Evolutionary conservation across 1,140 invertebrate species (phyloP).

Genomic region (Musca vetustissima): DNA sequence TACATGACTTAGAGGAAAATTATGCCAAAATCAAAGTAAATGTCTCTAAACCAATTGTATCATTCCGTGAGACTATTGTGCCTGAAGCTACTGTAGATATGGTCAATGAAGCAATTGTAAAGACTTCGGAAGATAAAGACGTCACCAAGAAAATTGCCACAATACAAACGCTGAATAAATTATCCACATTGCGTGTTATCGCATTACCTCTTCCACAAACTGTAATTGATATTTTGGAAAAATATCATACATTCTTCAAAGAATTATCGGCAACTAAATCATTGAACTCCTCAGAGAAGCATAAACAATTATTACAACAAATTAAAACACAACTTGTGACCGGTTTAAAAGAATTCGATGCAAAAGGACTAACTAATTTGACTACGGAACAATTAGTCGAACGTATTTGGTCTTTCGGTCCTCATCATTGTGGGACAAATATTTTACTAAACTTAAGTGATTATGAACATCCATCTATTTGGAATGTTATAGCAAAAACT

Average conservation of each 20-base stretch:
- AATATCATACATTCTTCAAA: slow-evolving; percentile 61
- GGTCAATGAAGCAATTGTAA: slow-evolving; percentile 84
- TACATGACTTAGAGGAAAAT: slow-evolving; percentile 78
- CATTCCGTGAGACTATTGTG: slow-evolving; percentile 93
- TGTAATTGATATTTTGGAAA: slow-evolving; percentile 67
- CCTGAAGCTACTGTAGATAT: slow-evolving; percentile 81
- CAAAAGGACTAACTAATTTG: slow-evolving; percentile 35
- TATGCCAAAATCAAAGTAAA: slow-evolving; percentile 88
- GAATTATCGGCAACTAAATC: slow-evolving; percentile 38
- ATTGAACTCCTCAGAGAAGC: slow-evolving; percentile 45
- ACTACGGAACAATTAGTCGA: slow-evolving; percentile 57
- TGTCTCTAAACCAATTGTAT: slow-evolving; percentile 93
- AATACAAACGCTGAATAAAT: slow-evolving; percentile 71
- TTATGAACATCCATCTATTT: slow-evolving; percentile 55
- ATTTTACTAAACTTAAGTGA: slow-evolving; percentile 77
- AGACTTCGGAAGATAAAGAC: slow-evolving; percentile 60
- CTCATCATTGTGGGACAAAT: slow-evolving; percentile 86
- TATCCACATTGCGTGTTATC: slow-evolving; percentile 73
- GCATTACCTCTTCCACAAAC: slow-evolving; percentile 77
- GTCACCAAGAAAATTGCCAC: slow-evolving; percentile 60
- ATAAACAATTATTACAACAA: slow-evolving; percentile 29
- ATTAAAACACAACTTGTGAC: slow-evolving; percentile 68
- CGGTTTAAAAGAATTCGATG: slow-evolving; percentile 58
- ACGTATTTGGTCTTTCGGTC: slow-evolving; percentile 89
- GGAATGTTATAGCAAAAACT: slow-evolving; percentile 32